Conservation (phyloP, 2,888 invertebrate genomes). For the Harpalus rufipes region DNA sequence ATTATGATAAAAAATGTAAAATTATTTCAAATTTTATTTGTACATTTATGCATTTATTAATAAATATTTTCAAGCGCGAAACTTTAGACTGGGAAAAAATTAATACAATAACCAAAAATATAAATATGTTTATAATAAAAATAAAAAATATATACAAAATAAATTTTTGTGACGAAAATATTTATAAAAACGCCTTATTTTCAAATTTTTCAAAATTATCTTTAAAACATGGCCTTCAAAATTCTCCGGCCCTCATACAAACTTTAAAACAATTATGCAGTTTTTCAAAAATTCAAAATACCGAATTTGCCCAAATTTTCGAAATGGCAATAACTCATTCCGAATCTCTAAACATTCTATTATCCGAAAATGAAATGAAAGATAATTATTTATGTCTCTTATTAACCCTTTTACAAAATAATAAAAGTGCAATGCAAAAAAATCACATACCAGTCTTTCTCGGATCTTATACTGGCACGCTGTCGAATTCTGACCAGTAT, state of each 20-base stretch:
- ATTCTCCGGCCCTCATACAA: conserved; percentile 70
- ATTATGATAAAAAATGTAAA: conserved; percentile 75
- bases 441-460: conserved; percentile 87
- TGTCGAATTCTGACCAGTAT: conserved; percentile 84
- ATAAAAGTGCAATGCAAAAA: conserved; percentile 82
- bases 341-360: conserved; percentile 85
- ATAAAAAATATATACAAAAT: conserved; percentile 57
- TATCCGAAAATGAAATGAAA: conserved; percentile 79
- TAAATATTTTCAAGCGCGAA: conserved; percentile 78
- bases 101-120: conserved; percentile 69
- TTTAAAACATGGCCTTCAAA: conserved; percentile 82
- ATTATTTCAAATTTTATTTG: conserved; percentile 79
- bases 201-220: conserved; percentile 80
- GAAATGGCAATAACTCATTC: conserved; percentile 89
- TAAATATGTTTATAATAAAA: conserved; percentile 69
- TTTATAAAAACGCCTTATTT: conserved; percentile 60
- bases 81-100: conserved; percentile 70
- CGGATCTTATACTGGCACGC: conserved; percentile 88
- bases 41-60: conserved; percentile 79
- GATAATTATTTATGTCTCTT: conserved; percentile 84
- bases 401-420: conserved; percentile 81
- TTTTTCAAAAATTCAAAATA: conserved; percentile 79
- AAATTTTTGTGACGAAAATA: conserved; percentile 63
- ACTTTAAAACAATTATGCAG: conserved; percentile 66
- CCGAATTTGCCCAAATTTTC: conserved; percentile 80